phyloP scores from a whole-genome alignment of 2,888 invertebrate species.

The Baronia brevicornis region DNA sequence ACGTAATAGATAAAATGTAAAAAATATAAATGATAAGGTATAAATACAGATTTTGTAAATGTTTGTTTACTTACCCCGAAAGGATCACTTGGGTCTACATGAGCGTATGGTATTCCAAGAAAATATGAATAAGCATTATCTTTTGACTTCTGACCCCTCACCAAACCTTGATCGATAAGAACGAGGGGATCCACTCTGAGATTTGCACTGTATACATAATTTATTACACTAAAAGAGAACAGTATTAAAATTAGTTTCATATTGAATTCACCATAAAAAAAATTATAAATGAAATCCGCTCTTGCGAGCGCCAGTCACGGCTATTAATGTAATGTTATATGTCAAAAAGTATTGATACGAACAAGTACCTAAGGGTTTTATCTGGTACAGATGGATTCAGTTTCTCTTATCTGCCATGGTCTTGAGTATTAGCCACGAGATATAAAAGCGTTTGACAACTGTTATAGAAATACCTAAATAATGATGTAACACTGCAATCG shows the following conservation, averaged over 20 bases:
- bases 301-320: slow-evolving; percentile 3
- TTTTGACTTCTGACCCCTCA: slow-evolving; percentile 48
- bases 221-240: slow-evolving; percentile 23
- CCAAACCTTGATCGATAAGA: slow-evolving; percentile 50
- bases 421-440: slow-evolving; percentile 14
- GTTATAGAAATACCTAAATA: slow-evolving; percentile 4
- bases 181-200: slow-evolving; percentile 59
- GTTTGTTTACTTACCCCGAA: slow-evolving; percentile 55
- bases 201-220: slow-evolving; percentile 26
- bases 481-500: slow-evolving; percentile 8
- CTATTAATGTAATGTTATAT: neutral
- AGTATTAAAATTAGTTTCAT: slow-evolving; percentile 30
- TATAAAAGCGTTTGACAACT: slow-evolving; percentile 11
- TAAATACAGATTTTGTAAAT: neutral
- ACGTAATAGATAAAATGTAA: too few relatives aligned
- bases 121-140: slow-evolving; percentile 59
- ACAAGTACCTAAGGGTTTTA: slow-evolving; percentile 11
- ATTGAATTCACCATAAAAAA: slow-evolving; percentile 20
- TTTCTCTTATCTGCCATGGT: slow-evolving; percentile 22
- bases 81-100: slow-evolving; percentile 48
- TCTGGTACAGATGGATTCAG: slow-evolving; percentile 20
- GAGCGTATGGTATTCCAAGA: slow-evolving; percentile 60
- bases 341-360: slow-evolving; percentile 2
- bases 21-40: too few relatives aligned
- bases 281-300: slow-evolving; percentile 20